Percentiles rank a stretch among this genome's conserved stretches.
These are phyloP conservation scores for Melangyna quadrimaculata DNA, from an alignment of 2,888 invertebrate genomes.

Conservation along the genomic window DNA sequence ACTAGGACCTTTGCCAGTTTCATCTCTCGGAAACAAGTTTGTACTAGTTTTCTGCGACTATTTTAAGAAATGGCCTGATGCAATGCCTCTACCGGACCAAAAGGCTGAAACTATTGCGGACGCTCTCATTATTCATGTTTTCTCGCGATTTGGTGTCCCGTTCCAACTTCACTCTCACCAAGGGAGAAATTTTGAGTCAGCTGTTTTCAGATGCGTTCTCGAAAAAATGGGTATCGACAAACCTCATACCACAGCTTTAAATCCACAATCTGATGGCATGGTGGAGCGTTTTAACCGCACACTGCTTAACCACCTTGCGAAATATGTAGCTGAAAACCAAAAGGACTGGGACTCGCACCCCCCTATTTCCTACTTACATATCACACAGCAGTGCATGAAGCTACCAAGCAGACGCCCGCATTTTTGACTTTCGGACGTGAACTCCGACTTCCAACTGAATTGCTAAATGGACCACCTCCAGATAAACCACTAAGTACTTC, in stretches of 20 bases:
- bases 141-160: constrained; percentile 51
- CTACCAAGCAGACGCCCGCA: too few relatives aligned
- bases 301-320: too few relatives aligned
- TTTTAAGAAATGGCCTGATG: background rate
- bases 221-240: constrained; percentile 57
- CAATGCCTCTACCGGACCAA: constrained; percentile 34
- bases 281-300: too few relatives aligned
- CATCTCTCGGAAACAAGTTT: too few relatives aligned
- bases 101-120: constrained; percentile 40
- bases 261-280: constrained; percentile 59
- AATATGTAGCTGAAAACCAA: too few relatives aligned
- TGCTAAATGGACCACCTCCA: too few relatives aligned
- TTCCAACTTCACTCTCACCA: too few relatives aligned
- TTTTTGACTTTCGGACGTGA: constrained; percentile 68
- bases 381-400: constrained; percentile 51
- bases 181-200: too few relatives aligned
- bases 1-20: too few relatives aligned
- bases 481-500: background rate
- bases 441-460: constrained; percentile 67
- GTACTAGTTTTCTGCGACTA: constrained; percentile 30
- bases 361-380: constrained; percentile 42
- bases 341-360: constrained; percentile 53
- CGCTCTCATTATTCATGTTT: constrained; percentile 8
- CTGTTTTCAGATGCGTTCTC: too few relatives aligned
- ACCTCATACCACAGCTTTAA: constrained; percentile 72